phyloP scores from a whole-genome alignment of 2,888 invertebrate genomes.

The Exephanes ischioxanthus region DNA sequence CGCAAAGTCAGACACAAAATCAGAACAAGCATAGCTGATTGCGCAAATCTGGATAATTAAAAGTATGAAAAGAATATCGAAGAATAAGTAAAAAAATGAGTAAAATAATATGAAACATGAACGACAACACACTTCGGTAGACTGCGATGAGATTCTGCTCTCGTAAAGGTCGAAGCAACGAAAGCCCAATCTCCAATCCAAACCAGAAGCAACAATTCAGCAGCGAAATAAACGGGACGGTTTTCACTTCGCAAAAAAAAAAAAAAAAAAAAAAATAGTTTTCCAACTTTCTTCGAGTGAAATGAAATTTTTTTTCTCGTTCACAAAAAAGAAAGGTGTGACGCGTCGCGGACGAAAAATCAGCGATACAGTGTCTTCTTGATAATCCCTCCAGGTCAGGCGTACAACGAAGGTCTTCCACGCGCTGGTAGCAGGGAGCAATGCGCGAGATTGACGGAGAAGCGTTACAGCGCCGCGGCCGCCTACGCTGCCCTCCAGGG shows the following conservation, averaged over 20 bases:
- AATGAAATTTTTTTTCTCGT: constrained; percentile 10
- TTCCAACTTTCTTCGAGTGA: not conserved
- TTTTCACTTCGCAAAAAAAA: not conserved
- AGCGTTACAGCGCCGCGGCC: constrained; percentile 81
- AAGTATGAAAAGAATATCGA: no score
- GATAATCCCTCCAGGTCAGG: constrained; percentile 75
- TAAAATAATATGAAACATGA: no score
- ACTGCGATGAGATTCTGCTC: not conserved
- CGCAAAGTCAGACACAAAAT: no score
- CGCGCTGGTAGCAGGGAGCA: constrained; percentile 75
- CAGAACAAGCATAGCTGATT: no score
- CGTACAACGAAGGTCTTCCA: constrained; percentile 80
- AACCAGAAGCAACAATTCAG: constrained; percentile 16
- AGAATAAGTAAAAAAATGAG: no score
- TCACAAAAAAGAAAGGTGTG: not conserved
- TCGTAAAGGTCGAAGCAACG: not conserved
- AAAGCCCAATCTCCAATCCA: not conserved
- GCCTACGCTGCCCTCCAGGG: constrained; percentile 83
- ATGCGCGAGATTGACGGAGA: constrained; percentile 78
- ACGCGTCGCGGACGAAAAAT: not conserved
- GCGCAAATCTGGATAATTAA: no score
- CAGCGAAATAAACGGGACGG: constrained; percentile 56
- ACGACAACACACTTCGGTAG: no score
- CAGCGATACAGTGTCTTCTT: constrained; percentile 48
- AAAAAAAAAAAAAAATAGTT: not conserved